These are phyloP conservation scores for Lasioglossum leucozonium DNA, from an alignment of 2,888 invertebrate genomes.

Conservation along the genomic window DNA sequence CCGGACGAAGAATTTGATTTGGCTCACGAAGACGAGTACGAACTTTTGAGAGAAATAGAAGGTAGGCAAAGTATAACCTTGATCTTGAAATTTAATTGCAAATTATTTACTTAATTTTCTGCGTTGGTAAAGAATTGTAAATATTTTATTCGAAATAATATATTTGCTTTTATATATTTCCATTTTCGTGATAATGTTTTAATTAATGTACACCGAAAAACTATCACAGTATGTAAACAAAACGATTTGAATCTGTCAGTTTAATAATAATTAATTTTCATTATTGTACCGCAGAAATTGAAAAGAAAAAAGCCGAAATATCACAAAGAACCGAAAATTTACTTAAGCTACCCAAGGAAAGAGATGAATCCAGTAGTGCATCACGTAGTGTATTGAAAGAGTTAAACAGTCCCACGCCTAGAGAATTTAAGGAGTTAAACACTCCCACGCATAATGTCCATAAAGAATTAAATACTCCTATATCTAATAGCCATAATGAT, in stretches of 20 bases:
- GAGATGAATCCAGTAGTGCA: neutral
- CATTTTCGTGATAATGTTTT: neutral
- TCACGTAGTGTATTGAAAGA: neutral
- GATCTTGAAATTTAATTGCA: neutral
- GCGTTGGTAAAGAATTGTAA: too few species aligned
- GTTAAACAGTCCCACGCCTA: neutral
- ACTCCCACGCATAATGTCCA: neutral
- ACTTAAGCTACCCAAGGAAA: neutral
- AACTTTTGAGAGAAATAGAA: constrained; percentile 81
- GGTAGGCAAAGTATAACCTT: constrained; percentile 69
- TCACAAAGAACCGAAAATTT: neutral
- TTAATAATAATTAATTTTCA: neutral
- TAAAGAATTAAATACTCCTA: constrained; percentile 8
- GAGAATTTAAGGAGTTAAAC: neutral
- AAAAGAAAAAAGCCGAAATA: neutral
- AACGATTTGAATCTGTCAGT: neutral
- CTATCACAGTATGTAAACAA: neutral
- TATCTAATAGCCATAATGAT: neutral
- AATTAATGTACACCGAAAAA: neutral
- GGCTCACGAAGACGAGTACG: constrained; percentile 81
- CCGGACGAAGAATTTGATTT: constrained; percentile 84
- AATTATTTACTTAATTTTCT: neutral
- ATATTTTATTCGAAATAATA: neutral
- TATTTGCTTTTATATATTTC: neutral
- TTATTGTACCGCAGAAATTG: constrained; percentile 2